Conservation (phyloP, 2,113 vertebrate species). For the Gracilinanus agilis region DNA sequence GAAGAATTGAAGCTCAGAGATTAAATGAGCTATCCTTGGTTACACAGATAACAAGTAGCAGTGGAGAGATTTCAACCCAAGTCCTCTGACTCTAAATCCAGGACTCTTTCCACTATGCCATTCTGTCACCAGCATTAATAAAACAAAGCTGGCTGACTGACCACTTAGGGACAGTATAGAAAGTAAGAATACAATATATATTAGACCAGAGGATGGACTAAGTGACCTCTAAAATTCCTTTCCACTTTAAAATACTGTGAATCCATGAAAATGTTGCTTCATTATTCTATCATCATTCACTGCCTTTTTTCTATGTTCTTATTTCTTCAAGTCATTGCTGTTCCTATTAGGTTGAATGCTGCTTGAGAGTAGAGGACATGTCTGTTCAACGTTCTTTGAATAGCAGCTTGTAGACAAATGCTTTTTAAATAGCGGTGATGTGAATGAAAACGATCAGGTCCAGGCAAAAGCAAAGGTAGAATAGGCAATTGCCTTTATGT, state of each 20-base stretch:
- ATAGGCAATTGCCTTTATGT: neutral
- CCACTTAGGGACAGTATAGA: neutral
- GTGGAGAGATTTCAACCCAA: neutral
- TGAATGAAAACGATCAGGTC: neutral
- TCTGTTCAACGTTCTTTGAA: neutral
- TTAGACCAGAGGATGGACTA: neutral
- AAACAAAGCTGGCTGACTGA: neutral
- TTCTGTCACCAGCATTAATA: neutral
- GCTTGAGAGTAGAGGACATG: neutral
- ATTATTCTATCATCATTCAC: neutral
- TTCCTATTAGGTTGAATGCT: neutral
- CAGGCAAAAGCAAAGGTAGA: neutral
- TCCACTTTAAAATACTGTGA: neutral
- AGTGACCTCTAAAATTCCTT: neutral
- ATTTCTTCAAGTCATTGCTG: neutral
- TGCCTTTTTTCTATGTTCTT: neutral
- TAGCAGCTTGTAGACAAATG: neutral
- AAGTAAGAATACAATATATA: too few species aligned
- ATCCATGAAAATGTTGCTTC: neutral
- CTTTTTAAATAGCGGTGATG: neutral
- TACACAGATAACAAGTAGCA: neutral
- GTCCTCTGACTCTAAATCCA: neutral
- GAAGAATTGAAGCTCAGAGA: neutral
- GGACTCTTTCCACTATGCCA: neutral
- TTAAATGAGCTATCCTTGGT: neutral